Evolutionary conservation across 2,888 invertebrate species (phyloP).

Genomic region (Venustoraphidia nigricollis): DNA sequence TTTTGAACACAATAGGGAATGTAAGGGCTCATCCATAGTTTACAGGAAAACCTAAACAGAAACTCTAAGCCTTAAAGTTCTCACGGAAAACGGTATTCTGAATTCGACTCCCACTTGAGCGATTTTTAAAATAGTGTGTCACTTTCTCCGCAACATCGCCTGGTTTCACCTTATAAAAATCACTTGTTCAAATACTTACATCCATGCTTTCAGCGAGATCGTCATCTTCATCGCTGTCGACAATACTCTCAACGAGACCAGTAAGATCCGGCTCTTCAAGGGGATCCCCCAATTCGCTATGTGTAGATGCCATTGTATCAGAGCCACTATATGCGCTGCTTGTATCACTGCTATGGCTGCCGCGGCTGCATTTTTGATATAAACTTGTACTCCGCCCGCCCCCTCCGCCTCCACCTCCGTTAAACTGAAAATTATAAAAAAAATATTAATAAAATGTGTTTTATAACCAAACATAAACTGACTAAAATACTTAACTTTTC

Average conservation of each 20-base stretch:
- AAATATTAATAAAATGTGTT: not conserved
- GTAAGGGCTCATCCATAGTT: too few species aligned
- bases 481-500: too few species aligned
- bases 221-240: conserved; percentile 91
- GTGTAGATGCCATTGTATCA: conserved; percentile 89
- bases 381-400: conserved; percentile 19
- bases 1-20: too few species aligned
- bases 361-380: conserved; percentile 69
- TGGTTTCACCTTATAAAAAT: not conserved
- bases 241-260: conserved; percentile 87
- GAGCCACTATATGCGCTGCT: conserved; percentile 94
- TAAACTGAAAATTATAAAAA: not conserved
- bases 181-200: conserved; percentile 29
- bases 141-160: not conserved
- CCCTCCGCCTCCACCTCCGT: conserved; percentile 18
- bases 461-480: too few species aligned
- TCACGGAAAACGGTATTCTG: too few species aligned
- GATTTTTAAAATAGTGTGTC: not conserved
- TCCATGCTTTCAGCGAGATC: conserved; percentile 85
- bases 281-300: conserved; percentile 61
- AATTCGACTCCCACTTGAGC: too few species aligned
- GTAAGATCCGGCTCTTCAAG: conserved; percentile 69
- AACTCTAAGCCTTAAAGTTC: too few species aligned
- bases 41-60: too few species aligned
- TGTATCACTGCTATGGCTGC: conserved; percentile 82